phyloP scores from a whole-genome alignment of 2,113 vertebrate species.

The Gymnarchus niloticus region DNA sequence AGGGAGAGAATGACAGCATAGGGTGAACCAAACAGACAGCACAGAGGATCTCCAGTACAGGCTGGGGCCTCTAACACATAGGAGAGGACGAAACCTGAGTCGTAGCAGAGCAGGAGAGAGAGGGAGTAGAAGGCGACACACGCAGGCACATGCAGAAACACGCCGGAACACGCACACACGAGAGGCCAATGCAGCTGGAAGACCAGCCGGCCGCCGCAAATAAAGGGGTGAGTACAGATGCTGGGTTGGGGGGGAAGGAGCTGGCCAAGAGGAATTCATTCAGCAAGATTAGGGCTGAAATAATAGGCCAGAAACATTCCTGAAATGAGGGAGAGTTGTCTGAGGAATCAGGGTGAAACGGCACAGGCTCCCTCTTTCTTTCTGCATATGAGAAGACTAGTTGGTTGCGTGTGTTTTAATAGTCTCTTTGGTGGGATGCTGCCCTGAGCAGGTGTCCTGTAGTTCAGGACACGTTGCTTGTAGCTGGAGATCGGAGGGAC shows the following conservation, averaged over 20 bases:
- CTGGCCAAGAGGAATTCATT: background rate
- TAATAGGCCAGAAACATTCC: background rate
- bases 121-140: background rate
- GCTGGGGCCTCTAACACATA: background rate
- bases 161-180: background rate
- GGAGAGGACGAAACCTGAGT: background rate
- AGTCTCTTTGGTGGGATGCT: background rate
- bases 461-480: background rate
- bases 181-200: background rate
- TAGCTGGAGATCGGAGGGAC: background rate
- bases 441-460: background rate
- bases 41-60: background rate
- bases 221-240: slow-evolving; percentile 11
- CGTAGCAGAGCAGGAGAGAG: background rate
- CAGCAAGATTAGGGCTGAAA: background rate
- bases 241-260: background rate
- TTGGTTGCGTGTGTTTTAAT: no score
- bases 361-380: background rate
- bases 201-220: background rate
- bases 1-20: background rate
- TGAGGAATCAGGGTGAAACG: background rate
- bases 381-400: background rate
- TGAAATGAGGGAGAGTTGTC: background rate
- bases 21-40: background rate
- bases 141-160: background rate